Conservation (phyloP, 92 coral and sea anemone species). For the Paragorgia papillata region DNA sequence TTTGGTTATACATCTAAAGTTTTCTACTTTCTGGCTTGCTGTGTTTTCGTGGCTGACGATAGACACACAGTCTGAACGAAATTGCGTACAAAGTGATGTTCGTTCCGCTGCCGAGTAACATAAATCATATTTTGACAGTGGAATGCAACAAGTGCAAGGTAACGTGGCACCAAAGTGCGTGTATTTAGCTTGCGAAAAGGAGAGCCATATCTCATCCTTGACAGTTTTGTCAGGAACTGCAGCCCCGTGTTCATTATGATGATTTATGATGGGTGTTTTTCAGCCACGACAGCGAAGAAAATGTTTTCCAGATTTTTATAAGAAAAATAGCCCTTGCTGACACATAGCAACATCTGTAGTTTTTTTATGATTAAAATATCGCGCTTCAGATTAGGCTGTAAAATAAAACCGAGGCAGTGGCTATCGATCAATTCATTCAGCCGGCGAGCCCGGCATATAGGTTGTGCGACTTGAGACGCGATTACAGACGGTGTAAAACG, state of each 20-base stretch:
- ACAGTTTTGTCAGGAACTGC: slow-evolving; percentile 38
- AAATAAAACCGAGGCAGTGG: slow-evolving; percentile 23
- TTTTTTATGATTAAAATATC: slow-evolving; percentile 28
- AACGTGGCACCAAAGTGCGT: slow-evolving; percentile 17
- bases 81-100: slow-evolving; percentile 20
- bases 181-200: slow-evolving; percentile 24
- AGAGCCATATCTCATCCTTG: slow-evolving; percentile 43
- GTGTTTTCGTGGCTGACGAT: slow-evolving; percentile 31
- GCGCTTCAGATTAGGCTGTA: slow-evolving; percentile 27
- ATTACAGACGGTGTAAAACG: background rate
- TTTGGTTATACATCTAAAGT: too few species aligned
- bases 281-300: slow-evolving; percentile 27
- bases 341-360: slow-evolving; percentile 35
- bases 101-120: slow-evolving; percentile 45
- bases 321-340: slow-evolving; percentile 33
- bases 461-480: background rate
- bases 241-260: slow-evolving; percentile 15
- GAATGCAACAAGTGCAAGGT: slow-evolving; percentile 37
- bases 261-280: slow-evolving; percentile 45
- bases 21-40: background rate
- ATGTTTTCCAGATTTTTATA: slow-evolving; percentile 40
- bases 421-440: slow-evolving; percentile 4
- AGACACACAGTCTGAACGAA: slow-evolving; percentile 34
- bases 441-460: background rate
- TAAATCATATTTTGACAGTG: slow-evolving; percentile 48